phyloP scores from a whole-genome alignment of 2,113 vertebrate genomes.

The Oryzias celebensis region DNA sequence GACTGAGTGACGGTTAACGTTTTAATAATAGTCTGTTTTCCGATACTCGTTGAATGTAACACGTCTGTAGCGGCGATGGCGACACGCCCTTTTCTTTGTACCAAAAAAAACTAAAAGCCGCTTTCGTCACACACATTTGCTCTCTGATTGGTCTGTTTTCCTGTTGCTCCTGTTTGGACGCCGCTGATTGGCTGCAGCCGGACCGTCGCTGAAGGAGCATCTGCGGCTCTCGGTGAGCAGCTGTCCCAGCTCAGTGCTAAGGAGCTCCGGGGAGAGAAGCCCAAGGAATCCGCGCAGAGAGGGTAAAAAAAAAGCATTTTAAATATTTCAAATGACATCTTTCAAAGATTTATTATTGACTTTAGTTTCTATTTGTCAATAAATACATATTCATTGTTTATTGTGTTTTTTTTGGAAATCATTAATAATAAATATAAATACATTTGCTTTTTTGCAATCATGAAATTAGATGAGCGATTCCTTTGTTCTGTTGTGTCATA shows the following conservation, averaged over 20 bases:
- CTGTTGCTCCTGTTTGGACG: background rate
- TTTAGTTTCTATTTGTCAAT: no score
- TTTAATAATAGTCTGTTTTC: no score
- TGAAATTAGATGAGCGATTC: no score
- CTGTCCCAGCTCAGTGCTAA: slow-evolving; percentile 56
- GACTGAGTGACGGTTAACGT: no score
- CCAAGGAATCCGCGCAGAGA: slow-evolving; percentile 23
- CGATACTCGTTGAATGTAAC: slow-evolving; percentile 28
- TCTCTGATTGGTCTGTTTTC: slow-evolving; percentile 45
- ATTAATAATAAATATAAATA: no score
- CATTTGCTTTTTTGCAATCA: no score
- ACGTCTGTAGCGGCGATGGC: slow-evolving; percentile 11
- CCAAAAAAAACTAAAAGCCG: background rate
- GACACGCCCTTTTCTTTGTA: slow-evolving; percentile 48
- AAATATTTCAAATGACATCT: no score
- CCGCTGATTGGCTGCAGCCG: slow-evolving; percentile 48
- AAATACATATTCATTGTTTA: no score
- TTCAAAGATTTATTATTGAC: no score
- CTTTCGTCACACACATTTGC: background rate
- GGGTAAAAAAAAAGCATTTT: slow-evolving; percentile 28
- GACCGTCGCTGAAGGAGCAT: slow-evolving; percentile 33
- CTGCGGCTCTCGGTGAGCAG: slow-evolving; percentile 59
- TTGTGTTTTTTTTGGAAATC: no score
- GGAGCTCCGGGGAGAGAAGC: slow-evolving; percentile 32
- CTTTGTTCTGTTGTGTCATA: no score